Evolutionary conservation across 1,140 invertebrate species (phyloP).

Genomic region (Scaptomyza graminum): DNA sequence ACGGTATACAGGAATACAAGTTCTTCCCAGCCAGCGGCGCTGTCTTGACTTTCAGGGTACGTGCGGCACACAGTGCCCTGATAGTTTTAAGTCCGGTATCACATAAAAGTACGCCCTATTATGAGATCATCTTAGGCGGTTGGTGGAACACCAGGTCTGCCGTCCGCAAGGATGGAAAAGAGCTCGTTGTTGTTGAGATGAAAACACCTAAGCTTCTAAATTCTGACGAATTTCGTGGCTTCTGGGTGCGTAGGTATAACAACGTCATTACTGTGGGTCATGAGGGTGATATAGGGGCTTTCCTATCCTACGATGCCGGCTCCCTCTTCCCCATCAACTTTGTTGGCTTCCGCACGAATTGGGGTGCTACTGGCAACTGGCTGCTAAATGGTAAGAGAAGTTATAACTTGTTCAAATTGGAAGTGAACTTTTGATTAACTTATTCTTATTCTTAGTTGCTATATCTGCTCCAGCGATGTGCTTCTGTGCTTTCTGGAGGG

Average conservation of each 20-base stretch:
- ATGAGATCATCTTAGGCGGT: slow-evolving; percentile 92
- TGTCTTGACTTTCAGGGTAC: slow-evolving; percentile 89
- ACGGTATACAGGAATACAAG: slow-evolving; percentile 91
- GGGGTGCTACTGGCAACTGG: slow-evolving; percentile 93
- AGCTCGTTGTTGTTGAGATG: slow-evolving; percentile 90
- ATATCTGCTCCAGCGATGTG: too few species aligned
- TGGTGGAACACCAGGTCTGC: slow-evolving; percentile 94
- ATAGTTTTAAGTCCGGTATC: slow-evolving; percentile 89
- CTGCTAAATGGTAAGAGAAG: slow-evolving; percentile 89
- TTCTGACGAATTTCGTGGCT: slow-evolving; percentile 89
- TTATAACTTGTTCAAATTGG: background rate
- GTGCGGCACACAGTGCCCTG: slow-evolving; percentile 91
- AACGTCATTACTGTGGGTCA: slow-evolving; percentile 84
- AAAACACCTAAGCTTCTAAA: slow-evolving; percentile 89
- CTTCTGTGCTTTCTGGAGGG: too few species aligned
- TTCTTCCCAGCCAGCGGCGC: slow-evolving; percentile 89
- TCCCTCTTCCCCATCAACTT: slow-evolving; percentile 88
- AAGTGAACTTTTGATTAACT: too few species aligned
- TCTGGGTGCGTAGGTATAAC: slow-evolving; percentile 92
- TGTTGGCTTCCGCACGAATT: slow-evolving; percentile 92
- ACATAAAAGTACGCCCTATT: slow-evolving; percentile 89
- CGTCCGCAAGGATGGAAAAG: slow-evolving; percentile 90
- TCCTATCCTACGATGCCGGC: slow-evolving; percentile 89
- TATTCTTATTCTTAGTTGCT: slow-evolving; percentile 28
- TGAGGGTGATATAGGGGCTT: slow-evolving; percentile 87